Percentiles rank a stretch among this genome's conserved stretches.
Conservation (phyloP, 2,888 invertebrate species). For the Thalpophila matura region DNA sequence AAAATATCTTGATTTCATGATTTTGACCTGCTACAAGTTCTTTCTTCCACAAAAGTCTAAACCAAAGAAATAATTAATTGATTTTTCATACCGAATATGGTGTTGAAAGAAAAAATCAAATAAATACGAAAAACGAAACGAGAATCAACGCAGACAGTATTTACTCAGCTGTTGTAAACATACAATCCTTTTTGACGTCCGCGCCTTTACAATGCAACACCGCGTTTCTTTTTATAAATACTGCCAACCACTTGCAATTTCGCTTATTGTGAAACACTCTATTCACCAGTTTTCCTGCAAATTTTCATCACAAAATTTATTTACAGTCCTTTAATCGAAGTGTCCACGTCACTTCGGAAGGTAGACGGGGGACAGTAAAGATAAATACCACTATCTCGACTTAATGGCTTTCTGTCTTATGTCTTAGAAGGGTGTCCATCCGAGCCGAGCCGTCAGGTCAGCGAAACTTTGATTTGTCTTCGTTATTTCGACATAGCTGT, state of each 20-base stretch:
- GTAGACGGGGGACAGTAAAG: slow-evolving; percentile 75
- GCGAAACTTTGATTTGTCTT: slow-evolving; percentile 87
- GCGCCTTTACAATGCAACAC: slow-evolving; percentile 13
- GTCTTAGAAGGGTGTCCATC: slow-evolving; percentile 82
- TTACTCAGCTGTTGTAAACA: slow-evolving; percentile 40
- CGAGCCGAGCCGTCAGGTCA: slow-evolving; percentile 77
- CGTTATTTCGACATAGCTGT: slow-evolving; percentile 83
- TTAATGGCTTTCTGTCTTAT: slow-evolving; percentile 85
- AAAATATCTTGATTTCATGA: too few species aligned
- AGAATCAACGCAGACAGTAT: slow-evolving; percentile 38
- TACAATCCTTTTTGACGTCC: slow-evolving; percentile 45
- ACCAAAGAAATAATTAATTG: too few species aligned
- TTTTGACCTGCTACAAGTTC: too few species aligned
- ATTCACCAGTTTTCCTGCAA: slow-evolving; percentile 20
- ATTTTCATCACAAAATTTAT: slow-evolving; percentile 53
- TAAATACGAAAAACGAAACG: slow-evolving; percentile 12
- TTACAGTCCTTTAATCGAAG: slow-evolving; percentile 75
- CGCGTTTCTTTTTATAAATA: slow-evolving; percentile 36
- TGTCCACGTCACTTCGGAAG: slow-evolving; percentile 73
- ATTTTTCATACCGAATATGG: too few species aligned
- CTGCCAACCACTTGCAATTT: slow-evolving; percentile 41
- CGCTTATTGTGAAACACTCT: slow-evolving; percentile 18
- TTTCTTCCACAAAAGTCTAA: too few species aligned
- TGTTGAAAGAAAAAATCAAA: slow-evolving; percentile 15
- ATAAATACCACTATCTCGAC: slow-evolving; percentile 87